phyloP scores from a whole-genome alignment of 2,797 vertebrate genomes.

The Gymnoscopelus braueri region DNA sequence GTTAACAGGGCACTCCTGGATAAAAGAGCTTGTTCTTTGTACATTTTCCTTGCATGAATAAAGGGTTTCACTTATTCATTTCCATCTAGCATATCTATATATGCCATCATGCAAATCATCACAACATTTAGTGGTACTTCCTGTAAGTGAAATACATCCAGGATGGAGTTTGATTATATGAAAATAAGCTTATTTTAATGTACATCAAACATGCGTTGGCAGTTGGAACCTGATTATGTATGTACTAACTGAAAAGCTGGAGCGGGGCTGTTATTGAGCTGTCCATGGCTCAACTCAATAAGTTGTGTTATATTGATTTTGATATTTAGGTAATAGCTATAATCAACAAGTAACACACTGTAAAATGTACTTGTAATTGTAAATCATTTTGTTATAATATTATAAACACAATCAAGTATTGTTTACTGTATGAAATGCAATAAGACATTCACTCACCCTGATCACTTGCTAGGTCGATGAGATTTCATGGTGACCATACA shows the following conservation, averaged over 20 bases:
- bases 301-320: not conserved
- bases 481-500: not conserved
- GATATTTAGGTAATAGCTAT: not conserved
- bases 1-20: too few relatives aligned
- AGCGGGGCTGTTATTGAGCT: not conserved
- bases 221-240: not conserved
- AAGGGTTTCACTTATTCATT: too few relatives aligned
- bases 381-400: not conserved
- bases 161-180: too few relatives aligned
- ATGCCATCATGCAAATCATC: too few relatives aligned
- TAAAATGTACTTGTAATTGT: too few relatives aligned
- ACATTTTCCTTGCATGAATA: too few relatives aligned
- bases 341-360: not conserved
- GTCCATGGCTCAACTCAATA: not conserved
- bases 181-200: not conserved
- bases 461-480: not conserved
- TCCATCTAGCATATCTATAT: too few relatives aligned
- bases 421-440: not conserved
- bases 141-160: too few relatives aligned
- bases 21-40: too few relatives aligned
- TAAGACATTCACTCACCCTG: not conserved
- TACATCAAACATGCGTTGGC: not conserved
- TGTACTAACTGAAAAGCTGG: not conserved
- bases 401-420: not conserved
- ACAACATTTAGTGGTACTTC: too few relatives aligned